Percentiles rank a stretch among this genome's conserved stretches.
These are phyloP conservation scores for Zapus hudsonius DNA, from an alignment of 2,113 vertebrate genomes.

Conservation along the genomic window DNA sequence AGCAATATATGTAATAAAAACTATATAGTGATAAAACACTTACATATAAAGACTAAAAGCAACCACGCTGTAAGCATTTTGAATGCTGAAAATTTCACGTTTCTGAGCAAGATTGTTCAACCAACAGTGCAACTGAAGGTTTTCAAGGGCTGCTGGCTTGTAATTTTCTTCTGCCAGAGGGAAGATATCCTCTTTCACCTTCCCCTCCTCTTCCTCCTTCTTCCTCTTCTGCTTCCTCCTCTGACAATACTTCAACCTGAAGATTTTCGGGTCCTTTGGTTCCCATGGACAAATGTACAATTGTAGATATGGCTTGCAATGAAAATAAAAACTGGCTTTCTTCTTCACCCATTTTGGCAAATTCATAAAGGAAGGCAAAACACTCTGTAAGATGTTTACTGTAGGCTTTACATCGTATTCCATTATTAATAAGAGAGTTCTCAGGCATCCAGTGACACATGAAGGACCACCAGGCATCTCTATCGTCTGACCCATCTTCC, in stretches of 20 bases:
- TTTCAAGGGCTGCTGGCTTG: conserved; percentile 98
- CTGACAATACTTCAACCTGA: conserved; percentile 98
- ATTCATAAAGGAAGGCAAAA: conserved; percentile 98
- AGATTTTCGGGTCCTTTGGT: conserved; percentile 99
- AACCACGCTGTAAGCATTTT: conserved; percentile 63
- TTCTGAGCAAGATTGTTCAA: conserved; percentile 98
- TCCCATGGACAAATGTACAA: conserved; percentile 99
- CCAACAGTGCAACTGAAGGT: conserved; percentile 97
- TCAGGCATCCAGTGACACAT: conserved; percentile 98
- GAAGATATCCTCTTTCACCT: conserved; percentile 98
- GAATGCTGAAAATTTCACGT: conserved; percentile 87
- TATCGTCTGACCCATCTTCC: conserved; percentile 98
- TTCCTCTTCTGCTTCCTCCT: conserved; percentile 98
- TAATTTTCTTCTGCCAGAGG: conserved; percentile 99
- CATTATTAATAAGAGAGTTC: conserved; percentile 98
- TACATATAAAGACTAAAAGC: conserved; percentile 64
- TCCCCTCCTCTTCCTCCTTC: no score
- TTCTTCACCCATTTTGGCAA: conserved; percentile 99
- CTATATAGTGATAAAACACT: conserved; percentile 53
- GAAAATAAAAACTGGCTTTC: conserved; percentile 99
- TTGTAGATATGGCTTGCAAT: conserved; percentile 98
- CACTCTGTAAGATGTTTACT: conserved; percentile 99
- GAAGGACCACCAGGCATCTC: conserved; percentile 97
- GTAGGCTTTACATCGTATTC: conserved; percentile 98
- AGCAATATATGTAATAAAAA: conserved; percentile 67